Conservation (phyloP, 2,888 invertebrate species). For the Apamea crenata region DNA sequence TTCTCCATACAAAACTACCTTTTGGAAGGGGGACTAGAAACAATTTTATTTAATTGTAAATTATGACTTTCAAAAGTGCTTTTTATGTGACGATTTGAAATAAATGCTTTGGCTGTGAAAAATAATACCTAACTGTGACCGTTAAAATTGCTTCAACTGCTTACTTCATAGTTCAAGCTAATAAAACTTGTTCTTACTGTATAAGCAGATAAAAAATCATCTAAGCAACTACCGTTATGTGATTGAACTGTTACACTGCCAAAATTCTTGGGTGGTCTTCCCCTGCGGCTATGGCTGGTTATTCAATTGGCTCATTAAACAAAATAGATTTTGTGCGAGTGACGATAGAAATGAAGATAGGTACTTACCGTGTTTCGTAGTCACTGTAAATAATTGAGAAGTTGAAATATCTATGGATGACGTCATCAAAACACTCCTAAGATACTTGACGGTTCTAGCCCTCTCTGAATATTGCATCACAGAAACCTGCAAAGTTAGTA, state of each 20-base stretch:
- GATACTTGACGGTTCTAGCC: background rate
- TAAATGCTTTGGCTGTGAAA: no score
- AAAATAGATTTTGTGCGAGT: constrained; percentile 7
- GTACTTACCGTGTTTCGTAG: background rate
- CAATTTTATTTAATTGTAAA: no score
- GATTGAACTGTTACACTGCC: constrained; percentile 8
- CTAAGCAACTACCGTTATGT: background rate
- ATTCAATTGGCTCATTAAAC: background rate
- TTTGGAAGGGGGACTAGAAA: no score
- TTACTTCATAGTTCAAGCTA: background rate
- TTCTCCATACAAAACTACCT: no score
- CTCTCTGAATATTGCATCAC: background rate
- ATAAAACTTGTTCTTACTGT: background rate
- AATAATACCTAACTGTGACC: background rate
- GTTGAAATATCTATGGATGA: background rate
- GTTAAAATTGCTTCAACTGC: background rate
- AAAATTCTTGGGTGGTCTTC: constrained; percentile 34
- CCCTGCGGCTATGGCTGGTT: constrained; percentile 16
- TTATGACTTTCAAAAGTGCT: no score
- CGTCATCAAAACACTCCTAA: background rate
- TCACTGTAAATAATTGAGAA: background rate
- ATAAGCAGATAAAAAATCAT: background rate
- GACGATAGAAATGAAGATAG: background rate
- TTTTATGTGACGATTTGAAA: no score
- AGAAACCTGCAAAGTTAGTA: background rate